Percentiles rank a stretch among this genome's conserved stretches.
Conservation (phyloP, 2,888 invertebrate genomes). For the Chalcis sispes region DNA sequence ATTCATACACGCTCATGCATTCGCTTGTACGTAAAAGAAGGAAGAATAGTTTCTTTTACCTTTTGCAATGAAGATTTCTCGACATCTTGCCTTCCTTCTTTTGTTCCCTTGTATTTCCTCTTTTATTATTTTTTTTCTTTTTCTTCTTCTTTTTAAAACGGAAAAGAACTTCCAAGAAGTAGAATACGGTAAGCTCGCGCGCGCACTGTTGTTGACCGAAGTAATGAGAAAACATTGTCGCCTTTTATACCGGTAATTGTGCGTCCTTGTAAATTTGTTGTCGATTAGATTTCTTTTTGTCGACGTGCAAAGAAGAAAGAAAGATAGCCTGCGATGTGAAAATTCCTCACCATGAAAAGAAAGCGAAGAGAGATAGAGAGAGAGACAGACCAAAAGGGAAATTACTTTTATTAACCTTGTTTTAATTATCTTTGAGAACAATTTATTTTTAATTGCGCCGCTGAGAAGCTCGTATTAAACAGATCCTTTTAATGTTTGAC, state of each 20-base stretch:
- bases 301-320: not conserved
- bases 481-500: not conserved
- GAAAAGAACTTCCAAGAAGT: conserved; percentile 39
- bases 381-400: too few relatives aligned
- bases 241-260: conserved; percentile 47
- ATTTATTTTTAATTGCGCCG: conserved; percentile 30
- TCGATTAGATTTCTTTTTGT: conserved; percentile 41
- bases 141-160: too few relatives aligned
- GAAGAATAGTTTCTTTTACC: conserved; percentile 24
- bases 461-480: not conserved
- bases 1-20: too few relatives aligned
- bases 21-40: not conserved
- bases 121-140: too few relatives aligned
- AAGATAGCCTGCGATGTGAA: conserved; percentile 2
- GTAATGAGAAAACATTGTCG: conserved; percentile 53
- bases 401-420: conserved; percentile 25
- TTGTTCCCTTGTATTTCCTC: too few relatives aligned
- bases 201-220: conserved; percentile 31
- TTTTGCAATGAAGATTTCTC: conserved; percentile 20
- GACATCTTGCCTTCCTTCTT: conserved; percentile 7
- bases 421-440: conserved; percentile 30
- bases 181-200: conserved; percentile 28
- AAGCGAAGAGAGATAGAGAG: too few relatives aligned
- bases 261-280: conserved; percentile 47
- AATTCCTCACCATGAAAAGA: conserved; percentile 6